Percentiles rank a stretch among this genome's conserved stretches.
phyloP scores from a whole-genome alignment of 2,888 invertebrate genomes.

The Agrotis puta region DNA sequence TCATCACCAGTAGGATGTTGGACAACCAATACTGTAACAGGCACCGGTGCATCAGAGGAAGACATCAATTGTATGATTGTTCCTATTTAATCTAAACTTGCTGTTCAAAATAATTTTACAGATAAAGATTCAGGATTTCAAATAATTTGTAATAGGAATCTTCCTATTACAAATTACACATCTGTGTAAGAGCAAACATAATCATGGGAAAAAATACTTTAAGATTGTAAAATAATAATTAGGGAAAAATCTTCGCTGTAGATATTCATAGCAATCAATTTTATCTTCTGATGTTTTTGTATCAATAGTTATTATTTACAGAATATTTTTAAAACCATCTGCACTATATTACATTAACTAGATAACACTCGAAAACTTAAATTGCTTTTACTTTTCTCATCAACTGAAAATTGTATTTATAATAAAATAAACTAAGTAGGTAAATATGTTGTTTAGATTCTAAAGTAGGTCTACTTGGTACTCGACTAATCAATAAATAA shows the following conservation, averaged over 20 bases:
- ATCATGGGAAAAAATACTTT: too few relatives aligned
- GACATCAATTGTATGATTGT: conserved; percentile 42
- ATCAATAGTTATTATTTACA: conserved; percentile 9
- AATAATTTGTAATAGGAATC: not conserved
- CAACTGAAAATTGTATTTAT: conserved; percentile 9
- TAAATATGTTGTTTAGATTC: conserved; percentile 7
- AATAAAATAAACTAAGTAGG: not conserved
- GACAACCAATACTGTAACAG: conserved; percentile 4
- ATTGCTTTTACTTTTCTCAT: conserved; percentile 42
- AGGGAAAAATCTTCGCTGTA: too few relatives aligned
- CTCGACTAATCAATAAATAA: not conserved
- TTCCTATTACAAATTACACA: too few relatives aligned
- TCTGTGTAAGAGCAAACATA: not conserved
- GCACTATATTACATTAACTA: not conserved
- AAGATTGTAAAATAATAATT: not conserved
- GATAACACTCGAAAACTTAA: conserved; percentile 28
- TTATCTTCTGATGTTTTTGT: not conserved
- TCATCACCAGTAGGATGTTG: not conserved
- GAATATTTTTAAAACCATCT: conserved; percentile 14
- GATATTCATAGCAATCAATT: not conserved
- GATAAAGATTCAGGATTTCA: conserved; percentile 13
- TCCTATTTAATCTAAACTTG: conserved; percentile 36
- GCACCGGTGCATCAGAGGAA: conserved; percentile 15
- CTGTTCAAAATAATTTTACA: not conserved
- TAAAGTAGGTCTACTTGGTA: not conserved